A percentile compares a stretch with the other conserved stretches of the same genome.
Conservation (phyloP, 2,113 vertebrate genomes). For the Mesitornis unicolor region DNA sequence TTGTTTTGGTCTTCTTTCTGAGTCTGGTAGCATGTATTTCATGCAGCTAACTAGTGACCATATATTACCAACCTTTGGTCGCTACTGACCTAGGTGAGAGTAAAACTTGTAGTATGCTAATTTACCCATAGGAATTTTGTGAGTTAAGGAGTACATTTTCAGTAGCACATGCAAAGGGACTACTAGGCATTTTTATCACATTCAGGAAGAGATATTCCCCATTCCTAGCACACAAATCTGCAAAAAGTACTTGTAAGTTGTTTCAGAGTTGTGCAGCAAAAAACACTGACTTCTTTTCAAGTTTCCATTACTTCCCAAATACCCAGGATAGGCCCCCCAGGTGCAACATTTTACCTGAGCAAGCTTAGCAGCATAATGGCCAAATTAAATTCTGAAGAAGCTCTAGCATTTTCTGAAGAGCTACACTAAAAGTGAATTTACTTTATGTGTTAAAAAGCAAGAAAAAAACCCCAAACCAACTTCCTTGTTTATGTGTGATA, state of each 20-base stretch:
- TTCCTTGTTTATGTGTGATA: background rate
- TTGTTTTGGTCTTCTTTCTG: background rate
- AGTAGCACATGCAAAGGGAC: background rate
- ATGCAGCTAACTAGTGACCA: background rate
- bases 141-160: background rate
- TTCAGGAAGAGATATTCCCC: background rate
- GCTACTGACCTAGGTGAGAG: background rate
- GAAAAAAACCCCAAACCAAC: no score
- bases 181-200: background rate
- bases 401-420: background rate
- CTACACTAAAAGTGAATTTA: background rate
- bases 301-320: background rate
- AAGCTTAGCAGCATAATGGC: background rate
- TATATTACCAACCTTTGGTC: background rate
- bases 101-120: background rate
- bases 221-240: background rate
- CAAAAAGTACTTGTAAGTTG: background rate
- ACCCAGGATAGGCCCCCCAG: background rate
- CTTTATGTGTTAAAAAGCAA: background rate
- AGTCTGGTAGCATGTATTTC: background rate
- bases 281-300: no score
- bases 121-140: background rate
- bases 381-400: background rate
- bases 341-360: background rate
- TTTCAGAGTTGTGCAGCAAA: background rate